phyloP scores from a whole-genome alignment of 1,140 invertebrate genomes.

The Drosophila asahinai region DNA sequence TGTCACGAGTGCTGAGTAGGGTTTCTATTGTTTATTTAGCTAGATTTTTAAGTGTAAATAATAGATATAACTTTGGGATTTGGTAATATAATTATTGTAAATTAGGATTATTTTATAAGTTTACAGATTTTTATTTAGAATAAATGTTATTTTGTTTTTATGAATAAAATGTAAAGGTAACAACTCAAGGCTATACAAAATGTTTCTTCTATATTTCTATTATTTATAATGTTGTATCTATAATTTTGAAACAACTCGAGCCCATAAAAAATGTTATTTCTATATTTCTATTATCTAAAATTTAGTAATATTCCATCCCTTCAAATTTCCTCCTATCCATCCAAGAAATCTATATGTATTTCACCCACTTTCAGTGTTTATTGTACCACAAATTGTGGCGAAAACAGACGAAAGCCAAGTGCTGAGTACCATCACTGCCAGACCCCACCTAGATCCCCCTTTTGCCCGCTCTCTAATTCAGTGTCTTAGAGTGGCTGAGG shows the following conservation, averaged over 20 bases:
- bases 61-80: background rate
- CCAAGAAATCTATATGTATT: background rate
- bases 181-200: too few relatives aligned
- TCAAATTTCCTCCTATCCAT: background rate
- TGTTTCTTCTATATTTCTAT: too few relatives aligned
- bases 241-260: too few relatives aligned
- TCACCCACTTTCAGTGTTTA: background rate
- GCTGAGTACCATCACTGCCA: conserved; percentile 4
- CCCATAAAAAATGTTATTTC: too few relatives aligned
- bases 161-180: too few relatives aligned
- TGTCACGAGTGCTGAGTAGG: conserved; percentile 4
- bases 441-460: background rate
- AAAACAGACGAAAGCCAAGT: conserved; percentile 3
- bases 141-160: too few relatives aligned
- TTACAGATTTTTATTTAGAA: too few relatives aligned
- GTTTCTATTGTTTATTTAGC: background rate
- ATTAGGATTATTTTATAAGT: too few relatives aligned
- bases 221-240: too few relatives aligned
- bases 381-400: background rate
- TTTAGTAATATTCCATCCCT: background rate
- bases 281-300: too few relatives aligned
- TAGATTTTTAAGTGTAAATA: background rate
- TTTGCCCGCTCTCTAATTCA: conserved; percentile 35
- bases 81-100: background rate
- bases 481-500: conserved; percentile 41